These are phyloP conservation scores for Berghia stephanieae DNA, from an alignment of 1,140 invertebrate species.

Conservation along the genomic window DNA sequence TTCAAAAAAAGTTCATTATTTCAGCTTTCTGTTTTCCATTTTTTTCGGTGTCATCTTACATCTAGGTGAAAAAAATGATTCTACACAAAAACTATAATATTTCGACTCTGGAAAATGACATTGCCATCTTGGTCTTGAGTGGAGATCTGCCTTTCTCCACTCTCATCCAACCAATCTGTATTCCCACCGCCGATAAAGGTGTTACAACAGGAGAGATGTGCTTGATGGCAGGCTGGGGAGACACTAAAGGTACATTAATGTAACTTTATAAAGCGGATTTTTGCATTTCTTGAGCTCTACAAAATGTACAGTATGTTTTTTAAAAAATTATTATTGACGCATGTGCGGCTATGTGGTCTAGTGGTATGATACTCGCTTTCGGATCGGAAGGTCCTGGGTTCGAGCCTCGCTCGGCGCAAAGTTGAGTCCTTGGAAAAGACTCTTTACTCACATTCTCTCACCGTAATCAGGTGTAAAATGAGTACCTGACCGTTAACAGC, in stretches of 20 bases:
- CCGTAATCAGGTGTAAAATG: too few relatives aligned
- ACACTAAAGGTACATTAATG: conserved; percentile 40
- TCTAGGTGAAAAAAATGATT: conserved; percentile 42
- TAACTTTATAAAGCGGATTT: neutral
- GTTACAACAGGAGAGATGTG: conserved; percentile 34
- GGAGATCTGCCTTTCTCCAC: conserved; percentile 68
- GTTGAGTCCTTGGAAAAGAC: too few relatives aligned
- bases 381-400: too few relatives aligned
- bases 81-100: conserved; percentile 47
- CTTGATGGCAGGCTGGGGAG: conserved; percentile 54
- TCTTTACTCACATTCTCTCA: too few relatives aligned
- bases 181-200: conserved; percentile 65
- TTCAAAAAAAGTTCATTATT: too few relatives aligned
- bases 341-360: too few relatives aligned
- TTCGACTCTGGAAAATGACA: conserved; percentile 70
- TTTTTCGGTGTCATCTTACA: conserved; percentile 5
- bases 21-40: neutral
- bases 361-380: too few relatives aligned
- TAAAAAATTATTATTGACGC: neutral
- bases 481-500: too few relatives aligned
- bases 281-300: neutral
- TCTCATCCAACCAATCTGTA: conserved; percentile 72
- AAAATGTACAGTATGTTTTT: neutral
- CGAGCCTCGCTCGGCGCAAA: too few relatives aligned
- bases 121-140: conserved; percentile 71